Evolutionary conservation across 1,140 invertebrate genomes (phyloP).

Genomic region (Drosophila funebris): DNA sequence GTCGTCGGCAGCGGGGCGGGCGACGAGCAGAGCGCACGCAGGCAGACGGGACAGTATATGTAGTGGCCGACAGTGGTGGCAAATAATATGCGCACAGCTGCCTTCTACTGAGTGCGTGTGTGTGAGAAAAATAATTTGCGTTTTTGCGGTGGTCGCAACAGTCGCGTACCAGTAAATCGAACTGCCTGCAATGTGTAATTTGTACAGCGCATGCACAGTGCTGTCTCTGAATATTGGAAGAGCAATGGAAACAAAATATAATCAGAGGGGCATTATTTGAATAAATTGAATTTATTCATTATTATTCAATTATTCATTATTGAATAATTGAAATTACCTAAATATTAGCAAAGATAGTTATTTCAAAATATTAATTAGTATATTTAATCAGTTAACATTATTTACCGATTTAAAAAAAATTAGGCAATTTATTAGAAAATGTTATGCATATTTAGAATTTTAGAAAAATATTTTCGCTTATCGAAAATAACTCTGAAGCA

Average conservation of each 20-base stretch:
- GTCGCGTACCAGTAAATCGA: constrained; percentile 38
- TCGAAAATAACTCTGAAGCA: too few relatives aligned
- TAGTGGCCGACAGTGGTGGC: constrained; percentile 64
- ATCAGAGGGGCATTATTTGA: neutral
- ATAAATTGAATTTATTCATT: neutral
- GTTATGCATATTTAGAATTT: too few relatives aligned
- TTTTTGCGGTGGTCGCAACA: constrained; percentile 58
- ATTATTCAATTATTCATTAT: neutral
- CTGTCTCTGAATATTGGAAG: constrained; percentile 56
- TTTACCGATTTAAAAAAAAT: too few relatives aligned
- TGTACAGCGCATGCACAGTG: constrained; percentile 69
- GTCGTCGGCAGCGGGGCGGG: constrained; percentile 21
- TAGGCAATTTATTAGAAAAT: too few relatives aligned
- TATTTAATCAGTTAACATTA: too few relatives aligned
- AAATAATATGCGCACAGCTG: constrained; percentile 45
- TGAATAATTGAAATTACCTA: neutral
- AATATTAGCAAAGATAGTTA: too few relatives aligned
- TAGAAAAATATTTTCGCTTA: too few relatives aligned
- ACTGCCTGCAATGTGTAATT: constrained; percentile 1
- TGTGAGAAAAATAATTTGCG: constrained; percentile 62
- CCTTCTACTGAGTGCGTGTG: constrained; percentile 22
- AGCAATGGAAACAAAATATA: neutral
- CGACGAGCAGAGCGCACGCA: constrained; percentile 12
- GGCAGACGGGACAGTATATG: constrained; percentile 31
- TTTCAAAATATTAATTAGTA: neutral